Evolutionary conservation across 2,113 vertebrate species (phyloP), one percentile per base, ranked within the genome.

Genomic region (Ariopsis seemanni): DNA sequence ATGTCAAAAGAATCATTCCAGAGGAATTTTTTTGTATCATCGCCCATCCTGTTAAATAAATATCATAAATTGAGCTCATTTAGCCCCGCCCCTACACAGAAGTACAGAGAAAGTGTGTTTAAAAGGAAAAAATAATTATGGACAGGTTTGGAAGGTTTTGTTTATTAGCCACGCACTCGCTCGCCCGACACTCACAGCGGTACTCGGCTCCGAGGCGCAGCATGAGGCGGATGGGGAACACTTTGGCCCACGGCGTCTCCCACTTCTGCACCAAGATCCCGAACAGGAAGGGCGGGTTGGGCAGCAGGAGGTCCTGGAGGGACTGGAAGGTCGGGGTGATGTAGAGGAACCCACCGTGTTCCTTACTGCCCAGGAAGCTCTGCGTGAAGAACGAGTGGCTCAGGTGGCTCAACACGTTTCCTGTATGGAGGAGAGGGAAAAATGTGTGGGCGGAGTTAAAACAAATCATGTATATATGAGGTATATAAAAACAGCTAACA

Each of bases 171-270:
- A 42, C 3, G 42, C 42, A 42, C 42, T 42, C 42, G 42, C 42
- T 42, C 42, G 1, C 20, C 25, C 9, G 4, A 52, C 22, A 96
- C 98, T 99, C 93, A 99, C 98, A 96, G 94, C 98, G 93, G 94
- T 99, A 99, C 92, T 99, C 98, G 10, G 98, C 98, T 79, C 98
- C 98, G 50, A 99, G 96, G 60, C 98, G 96, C 92, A 99, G 91
- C 98, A 99, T 98, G 34, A 99, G 96, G 84, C 98, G 95, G 82
- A 99, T 97, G 87, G 98, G 98, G 94, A 99, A 99, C 83, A 99
- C 97, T 88, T 99, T 99, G 91, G 98, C 98, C 98, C 98, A 99
- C 80, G 98, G 98, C 62, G 98, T 99, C 94, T 99, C 98, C 98
- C 98, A 99, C 92, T 99, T 99, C 95, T 99, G 98, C 91, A 99